These are phyloP conservation scores for Amphilophus citrinellus DNA, from an alignment of 2,113 vertebrate genomes.

Conservation along the genomic window DNA sequence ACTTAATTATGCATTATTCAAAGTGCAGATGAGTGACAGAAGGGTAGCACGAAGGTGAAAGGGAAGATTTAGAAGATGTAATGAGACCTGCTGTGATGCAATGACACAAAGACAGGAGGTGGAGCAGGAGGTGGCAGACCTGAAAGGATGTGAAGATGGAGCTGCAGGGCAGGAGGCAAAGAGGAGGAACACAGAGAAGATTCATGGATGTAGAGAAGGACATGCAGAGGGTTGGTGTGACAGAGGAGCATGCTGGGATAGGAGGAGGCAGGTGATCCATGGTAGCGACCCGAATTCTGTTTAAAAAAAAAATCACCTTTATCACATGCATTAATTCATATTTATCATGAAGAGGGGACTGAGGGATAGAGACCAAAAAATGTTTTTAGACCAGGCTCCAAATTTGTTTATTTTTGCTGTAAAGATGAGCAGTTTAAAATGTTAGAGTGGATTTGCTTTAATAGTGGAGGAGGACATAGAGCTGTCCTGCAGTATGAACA, in stretches of 20 bases:
- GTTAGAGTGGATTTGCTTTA: rapidly evolving
- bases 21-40: not conserved
- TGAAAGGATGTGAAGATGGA: not conserved
- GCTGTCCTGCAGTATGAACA: rapidly evolving
- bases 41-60: not conserved
- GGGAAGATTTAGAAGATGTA: not conserved
- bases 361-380: no score
- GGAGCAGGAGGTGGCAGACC: not conserved
- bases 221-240: not conserved
- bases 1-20: not conserved
- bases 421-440: no score
- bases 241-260: not conserved
- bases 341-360: not conserved
- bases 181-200: not conserved
- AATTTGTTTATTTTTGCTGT: not conserved
- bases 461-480: not conserved
- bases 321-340: not conserved
- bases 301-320: not conserved
- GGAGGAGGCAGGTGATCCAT: not conserved
- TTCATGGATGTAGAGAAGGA: not conserved
- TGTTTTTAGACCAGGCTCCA: not conserved
- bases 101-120: not conserved
- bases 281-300: no score
- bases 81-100: not conserved
- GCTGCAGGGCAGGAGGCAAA: not conserved